Base-by-base conservation (phyloP, 2,113 vertebrate genomes). In the Elanoides forficatus region DNA sequence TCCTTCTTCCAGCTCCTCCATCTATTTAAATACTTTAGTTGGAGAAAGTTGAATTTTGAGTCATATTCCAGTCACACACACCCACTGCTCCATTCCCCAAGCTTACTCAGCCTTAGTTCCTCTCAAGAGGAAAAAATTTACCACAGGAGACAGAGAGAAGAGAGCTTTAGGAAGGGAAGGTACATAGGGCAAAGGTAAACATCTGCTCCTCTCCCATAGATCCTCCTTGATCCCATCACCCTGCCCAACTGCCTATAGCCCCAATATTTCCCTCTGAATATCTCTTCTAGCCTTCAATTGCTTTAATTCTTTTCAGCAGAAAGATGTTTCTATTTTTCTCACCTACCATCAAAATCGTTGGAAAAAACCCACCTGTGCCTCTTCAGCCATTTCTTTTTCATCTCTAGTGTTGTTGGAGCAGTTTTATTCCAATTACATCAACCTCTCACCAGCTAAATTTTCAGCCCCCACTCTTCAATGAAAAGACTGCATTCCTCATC, bases 171-270 rank as follows among this genome's bases (percentile, higher is more conserved):
- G 36, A 87, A 81, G 7, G 8, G 52, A 62, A 87, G 56, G 32
- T 52, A 88, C 0, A 0, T 0, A 79, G 52, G 43, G 36, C 17
- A 95, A 85, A 85, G 68, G 73, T 20, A 84, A 66, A 74, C 5
- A 75, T 72, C 30, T 88, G 30, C 19, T 90, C 43, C 90, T 74
- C 60, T 81, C 29, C 10, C 26, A 60, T 4, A 34, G 26, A 72
- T 47, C 18, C 7, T 42, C 60, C 62, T 71, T 72, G 62, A 75
- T 63, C 38, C 11, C 32, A 75, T 38, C 40, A 83, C 3, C 13
- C 63, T 65, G 30, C 34, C 38, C 56, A 67, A 48, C 38, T n/a
- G 7, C 30, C 15, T 0, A 0, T 1, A 86, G 36, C 12, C 59
- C n/a, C 2, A 79, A 19, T 63, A 88, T 11, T 63, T 75, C 43